Conservation (phyloP, 2,113 vertebrate genomes). For the Rhegmatorhina hoffmannsi region DNA sequence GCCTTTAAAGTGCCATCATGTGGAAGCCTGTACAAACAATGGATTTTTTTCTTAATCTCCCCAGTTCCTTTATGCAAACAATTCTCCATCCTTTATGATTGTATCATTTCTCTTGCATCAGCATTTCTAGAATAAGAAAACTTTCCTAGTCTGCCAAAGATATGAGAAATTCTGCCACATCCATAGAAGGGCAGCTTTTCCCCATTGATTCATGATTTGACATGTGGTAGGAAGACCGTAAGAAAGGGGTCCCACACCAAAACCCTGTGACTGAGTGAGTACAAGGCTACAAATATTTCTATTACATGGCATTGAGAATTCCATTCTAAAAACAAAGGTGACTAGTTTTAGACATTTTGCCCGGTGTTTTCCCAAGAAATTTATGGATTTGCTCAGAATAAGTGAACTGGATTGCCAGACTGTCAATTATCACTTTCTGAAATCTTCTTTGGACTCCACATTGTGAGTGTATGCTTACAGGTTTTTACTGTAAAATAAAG, state of each 20-base stretch:
- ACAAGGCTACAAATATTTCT: not conserved
- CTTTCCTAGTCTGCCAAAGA: not conserved
- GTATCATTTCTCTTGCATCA: not conserved
- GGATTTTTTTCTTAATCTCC: not conserved
- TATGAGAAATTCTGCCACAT: not conserved
- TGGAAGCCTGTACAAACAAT: not conserved
- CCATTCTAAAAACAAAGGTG: not conserved
- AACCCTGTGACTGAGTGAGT: not conserved
- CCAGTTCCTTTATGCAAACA: not conserved
- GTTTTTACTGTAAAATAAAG: not conserved
- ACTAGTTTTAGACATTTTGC: not conserved
- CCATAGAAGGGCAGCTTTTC: not conserved
- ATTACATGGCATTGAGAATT: not conserved
- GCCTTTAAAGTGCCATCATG: not conserved
- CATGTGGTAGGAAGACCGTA: not conserved
- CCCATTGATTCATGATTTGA: fast-evolving
- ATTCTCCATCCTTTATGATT: not conserved
- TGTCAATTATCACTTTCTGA: not conserved
- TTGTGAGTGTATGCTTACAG: not conserved
- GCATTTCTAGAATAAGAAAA: not conserved
- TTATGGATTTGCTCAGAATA: not conserved
- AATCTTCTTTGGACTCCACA: not conserved
- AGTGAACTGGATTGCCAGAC: not conserved
- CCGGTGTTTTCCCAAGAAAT: not conserved
- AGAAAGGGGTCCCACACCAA: not conserved